phyloP scores from a whole-genome alignment of 2,888 invertebrate species.

The Hanleya hanleyi region DNA sequence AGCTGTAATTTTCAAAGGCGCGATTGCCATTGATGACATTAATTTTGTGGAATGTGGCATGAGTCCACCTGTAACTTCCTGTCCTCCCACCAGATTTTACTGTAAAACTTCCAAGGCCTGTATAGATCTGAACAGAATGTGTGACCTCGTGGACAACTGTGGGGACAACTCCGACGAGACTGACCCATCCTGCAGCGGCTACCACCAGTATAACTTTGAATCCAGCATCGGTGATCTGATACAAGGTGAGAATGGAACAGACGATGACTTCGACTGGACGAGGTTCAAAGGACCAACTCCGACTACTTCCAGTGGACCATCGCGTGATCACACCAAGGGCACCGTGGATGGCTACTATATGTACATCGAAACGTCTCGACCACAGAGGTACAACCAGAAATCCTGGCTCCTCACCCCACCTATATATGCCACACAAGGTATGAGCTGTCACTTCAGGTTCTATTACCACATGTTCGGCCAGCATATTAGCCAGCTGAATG shows the following conservation, averaged over 20 bases:
- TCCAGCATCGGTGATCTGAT: slow-evolving; percentile 45
- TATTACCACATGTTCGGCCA: slow-evolving; percentile 38
- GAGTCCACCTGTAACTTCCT: slow-evolving; percentile 9
- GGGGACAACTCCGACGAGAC: slow-evolving; percentile 37
- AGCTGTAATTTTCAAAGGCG: slow-evolving; percentile 49
- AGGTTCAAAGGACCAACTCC: slow-evolving; percentile 54
- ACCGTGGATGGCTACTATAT: slow-evolving; percentile 56
- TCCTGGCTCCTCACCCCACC: slow-evolving; percentile 55
- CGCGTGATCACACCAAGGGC: slow-evolving; percentile 65
- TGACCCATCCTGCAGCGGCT: slow-evolving; percentile 39
- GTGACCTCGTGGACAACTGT: slow-evolving; percentile 39
- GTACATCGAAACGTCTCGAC: slow-evolving; percentile 60
- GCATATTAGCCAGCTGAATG: slow-evolving; percentile 26
- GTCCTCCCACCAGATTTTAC: slow-evolving; percentile 25
- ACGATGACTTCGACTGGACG: slow-evolving; percentile 70
- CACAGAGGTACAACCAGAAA: slow-evolving; percentile 44
- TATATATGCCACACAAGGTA: slow-evolving; percentile 34
- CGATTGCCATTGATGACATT: slow-evolving; percentile 67
- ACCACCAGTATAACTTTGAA: slow-evolving; percentile 57
- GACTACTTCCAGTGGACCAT: slow-evolving; percentile 63
- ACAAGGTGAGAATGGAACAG: slow-evolving; percentile 46
- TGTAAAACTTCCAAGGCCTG: slow-evolving; percentile 27
- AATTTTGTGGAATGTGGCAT: slow-evolving; percentile 27
- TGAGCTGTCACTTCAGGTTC: slow-evolving; percentile 17
- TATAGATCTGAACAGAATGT: slow-evolving; percentile 20